Base-by-base conservation (phyloP, 2,113 vertebrate species). In the Pelusios castaneus region DNA sequence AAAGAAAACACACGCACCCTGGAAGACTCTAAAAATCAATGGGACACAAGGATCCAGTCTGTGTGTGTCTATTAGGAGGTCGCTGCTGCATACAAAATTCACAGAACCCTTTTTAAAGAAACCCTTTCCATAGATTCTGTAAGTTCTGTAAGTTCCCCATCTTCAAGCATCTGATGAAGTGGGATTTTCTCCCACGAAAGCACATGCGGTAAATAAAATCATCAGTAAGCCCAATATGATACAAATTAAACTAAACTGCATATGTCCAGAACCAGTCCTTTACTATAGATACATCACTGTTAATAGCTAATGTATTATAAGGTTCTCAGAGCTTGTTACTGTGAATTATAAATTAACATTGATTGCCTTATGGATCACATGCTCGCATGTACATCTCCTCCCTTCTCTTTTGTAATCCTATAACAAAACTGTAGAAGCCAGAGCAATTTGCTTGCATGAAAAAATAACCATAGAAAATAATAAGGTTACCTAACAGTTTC, bases 31-130 rank as follows among this genome's bases (percentile, higher is more conserved):
- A n/a, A 49, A 79, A 84, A 5, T 47, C 51, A 70, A n/a, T 0
- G 0, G 4, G 29, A 41, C 0, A 1, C 5, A 73, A 24, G 14
- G n/a, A 70, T 21, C n/a, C n/a, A 70, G 19, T 10, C 34, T n/a
- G 19, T 7, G 7, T 38, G n/a, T 70, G 10, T 70, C n/a, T 21
- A 19, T 19, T 22, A 10, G 67, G n/a, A n/a, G 14, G 11, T 3
- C 81, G 60, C 11, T 8, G 55, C 25, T 89, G 43, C 38, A 89
- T 22, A 89, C 31, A 34, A 29, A 78, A 29, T 0, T 1, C 10
- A 1, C 67, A 70, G n/a, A n/a, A 6, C 17, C n/a, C n/a, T 38
- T 38, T 14, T 70, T 70, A 22, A 70, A 70, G 34, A 41, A 38
- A 8, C 2, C 5, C 38, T 38, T 41, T 70, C n/a, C 67, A 60